Conservation (phyloP, 2,797 vertebrate genomes). For the Karalla daura region DNA sequence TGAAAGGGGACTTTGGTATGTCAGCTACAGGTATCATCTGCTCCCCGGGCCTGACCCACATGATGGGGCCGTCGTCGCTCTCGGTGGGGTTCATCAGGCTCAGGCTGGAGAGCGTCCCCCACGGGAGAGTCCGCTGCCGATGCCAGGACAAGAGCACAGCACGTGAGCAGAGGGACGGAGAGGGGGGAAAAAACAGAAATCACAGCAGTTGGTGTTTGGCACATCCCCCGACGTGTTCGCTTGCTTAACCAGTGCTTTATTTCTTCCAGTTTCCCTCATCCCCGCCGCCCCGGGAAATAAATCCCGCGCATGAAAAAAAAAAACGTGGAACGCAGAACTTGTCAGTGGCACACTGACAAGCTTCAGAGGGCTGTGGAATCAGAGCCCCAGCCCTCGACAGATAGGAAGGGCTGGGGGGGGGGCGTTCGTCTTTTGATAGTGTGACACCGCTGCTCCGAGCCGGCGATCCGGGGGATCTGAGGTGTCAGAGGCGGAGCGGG, state of each 20-base stretch:
- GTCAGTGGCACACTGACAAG: constrained; percentile 12
- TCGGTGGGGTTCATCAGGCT: constrained; percentile 91
- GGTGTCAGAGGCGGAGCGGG: constrained; percentile 51
- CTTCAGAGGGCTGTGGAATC: constrained; percentile 31
- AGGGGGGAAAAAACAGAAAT: too few relatives aligned
- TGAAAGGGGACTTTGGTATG: constrained; percentile 99
- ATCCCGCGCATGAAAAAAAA: not conserved
- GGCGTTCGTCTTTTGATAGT: constrained; percentile 46
- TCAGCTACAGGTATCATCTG: constrained; percentile 99
- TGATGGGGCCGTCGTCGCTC: constrained; percentile 97
- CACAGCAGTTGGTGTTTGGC: constrained; percentile 6
- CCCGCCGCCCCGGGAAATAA: constrained; percentile 4
- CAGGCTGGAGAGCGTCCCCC: constrained; percentile 95
- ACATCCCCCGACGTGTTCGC: not conserved
- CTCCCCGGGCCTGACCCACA: constrained; percentile 99
- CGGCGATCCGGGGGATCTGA: constrained; percentile 37
- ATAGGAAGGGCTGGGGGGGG: constrained; percentile 45
- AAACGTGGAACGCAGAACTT: too few relatives aligned
- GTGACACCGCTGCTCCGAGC: constrained; percentile 27
- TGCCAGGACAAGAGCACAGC: too few relatives aligned
- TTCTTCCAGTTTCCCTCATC: constrained; percentile 9
- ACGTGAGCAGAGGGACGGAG: too few relatives aligned
- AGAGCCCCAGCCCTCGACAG: constrained; percentile 28
- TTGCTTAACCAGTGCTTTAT: constrained; percentile 1
- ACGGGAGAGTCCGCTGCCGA: constrained; percentile 94